Evolutionary conservation across 2,113 vertebrate genomes (phyloP).

Genomic region (Tympanuchus pallidicinctus): DNA sequence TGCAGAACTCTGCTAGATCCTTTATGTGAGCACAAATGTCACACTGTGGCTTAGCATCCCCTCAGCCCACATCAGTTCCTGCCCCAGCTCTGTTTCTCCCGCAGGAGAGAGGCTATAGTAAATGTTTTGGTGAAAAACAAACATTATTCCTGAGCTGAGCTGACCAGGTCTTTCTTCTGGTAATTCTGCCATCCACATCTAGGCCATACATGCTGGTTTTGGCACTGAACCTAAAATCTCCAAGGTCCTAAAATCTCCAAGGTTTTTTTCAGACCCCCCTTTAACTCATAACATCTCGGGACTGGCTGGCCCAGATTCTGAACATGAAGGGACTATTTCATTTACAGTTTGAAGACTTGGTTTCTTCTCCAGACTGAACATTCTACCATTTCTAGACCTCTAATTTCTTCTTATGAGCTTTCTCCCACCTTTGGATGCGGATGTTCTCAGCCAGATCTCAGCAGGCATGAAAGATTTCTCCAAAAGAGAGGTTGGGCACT

Average conservation of each 20-base stretch:
- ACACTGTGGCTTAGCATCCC: accelerated
- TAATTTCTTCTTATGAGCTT: neutral
- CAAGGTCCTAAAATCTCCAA: neutral
- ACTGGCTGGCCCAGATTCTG: neutral
- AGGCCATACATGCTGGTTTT: neutral
- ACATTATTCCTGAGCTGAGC: neutral
- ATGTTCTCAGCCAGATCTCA: neutral
- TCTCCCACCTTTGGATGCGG: neutral
- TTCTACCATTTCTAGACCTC: neutral
- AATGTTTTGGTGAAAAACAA: neutral
- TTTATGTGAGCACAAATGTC: neutral
- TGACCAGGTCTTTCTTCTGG: neutral
- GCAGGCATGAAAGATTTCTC: neutral
- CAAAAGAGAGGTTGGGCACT: too few relatives aligned
- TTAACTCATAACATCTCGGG: neutral
- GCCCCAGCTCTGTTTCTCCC: neutral
- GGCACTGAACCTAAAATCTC: neutral
- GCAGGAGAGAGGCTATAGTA: neutral
- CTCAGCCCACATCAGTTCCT: accelerated
- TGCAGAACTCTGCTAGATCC: neutral
- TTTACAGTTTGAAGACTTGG: neutral
- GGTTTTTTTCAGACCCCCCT: neutral
- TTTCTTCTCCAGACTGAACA: neutral
- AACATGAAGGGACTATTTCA: neutral
- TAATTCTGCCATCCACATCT: neutral